These are phyloP conservation scores for Climacteris rufus DNA, from an alignment of 2,113 vertebrate genomes.

Conservation along the genomic window DNA sequence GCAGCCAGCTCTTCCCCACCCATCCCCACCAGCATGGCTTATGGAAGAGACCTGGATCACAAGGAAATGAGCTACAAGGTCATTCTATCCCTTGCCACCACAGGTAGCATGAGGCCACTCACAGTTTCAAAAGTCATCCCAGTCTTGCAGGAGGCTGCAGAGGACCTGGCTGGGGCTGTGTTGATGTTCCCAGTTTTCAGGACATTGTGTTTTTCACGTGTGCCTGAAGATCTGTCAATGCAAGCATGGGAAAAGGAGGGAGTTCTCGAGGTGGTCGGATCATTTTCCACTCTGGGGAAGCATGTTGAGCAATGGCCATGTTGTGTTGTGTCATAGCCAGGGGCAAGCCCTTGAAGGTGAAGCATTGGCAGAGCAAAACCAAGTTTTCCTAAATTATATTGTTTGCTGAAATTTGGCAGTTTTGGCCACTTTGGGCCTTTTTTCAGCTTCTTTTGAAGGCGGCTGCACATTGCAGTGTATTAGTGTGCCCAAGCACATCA, in stretches of 20 bases:
- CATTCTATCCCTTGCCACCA: background rate
- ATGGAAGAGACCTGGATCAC: background rate
- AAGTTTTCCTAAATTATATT: background rate
- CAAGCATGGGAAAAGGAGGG: background rate
- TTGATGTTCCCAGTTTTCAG: background rate
- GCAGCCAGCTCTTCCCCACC: background rate
- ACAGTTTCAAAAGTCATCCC: background rate
- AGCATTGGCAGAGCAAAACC: background rate
- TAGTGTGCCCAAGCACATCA: background rate
- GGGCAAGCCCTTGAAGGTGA: background rate
- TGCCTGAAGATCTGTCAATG: background rate
- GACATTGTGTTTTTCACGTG: background rate
- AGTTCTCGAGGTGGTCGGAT: background rate
- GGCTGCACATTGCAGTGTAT: no score
- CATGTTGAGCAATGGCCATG: fast-evolving
- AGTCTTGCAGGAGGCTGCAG: background rate
- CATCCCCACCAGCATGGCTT: background rate
- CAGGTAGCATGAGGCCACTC: background rate
- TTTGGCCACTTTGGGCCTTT: background rate
- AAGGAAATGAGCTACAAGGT: fast-evolving
- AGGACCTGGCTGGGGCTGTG: background rate
- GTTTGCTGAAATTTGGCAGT: background rate
- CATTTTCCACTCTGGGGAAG: background rate
- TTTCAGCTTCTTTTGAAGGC: background rate
- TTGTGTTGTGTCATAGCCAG: background rate